These are phyloP conservation scores for Amblyopsis hoosieri DNA, from an alignment of 2,797 vertebrate genomes.

Conservation along the genomic window DNA sequence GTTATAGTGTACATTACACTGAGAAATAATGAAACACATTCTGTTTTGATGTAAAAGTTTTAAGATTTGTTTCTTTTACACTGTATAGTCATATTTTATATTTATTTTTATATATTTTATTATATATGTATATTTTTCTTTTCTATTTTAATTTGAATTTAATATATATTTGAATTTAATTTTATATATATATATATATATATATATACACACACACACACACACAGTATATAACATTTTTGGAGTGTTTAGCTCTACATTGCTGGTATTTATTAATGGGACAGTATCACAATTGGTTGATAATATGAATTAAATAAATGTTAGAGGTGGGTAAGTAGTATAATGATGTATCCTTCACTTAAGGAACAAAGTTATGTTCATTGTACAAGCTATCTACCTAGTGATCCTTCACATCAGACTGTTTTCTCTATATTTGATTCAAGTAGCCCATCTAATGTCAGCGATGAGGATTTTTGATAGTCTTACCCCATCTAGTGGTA, in stretches of 20 bases:
- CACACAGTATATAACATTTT: slow-evolving; percentile 71
- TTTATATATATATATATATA: slow-evolving; percentile 44
- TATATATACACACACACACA: slow-evolving; percentile 37
- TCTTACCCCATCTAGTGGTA: slow-evolving; percentile 55
- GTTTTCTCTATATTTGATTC: background rate
- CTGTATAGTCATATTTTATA: slow-evolving; percentile 66
- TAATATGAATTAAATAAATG: slow-evolving; percentile 68
- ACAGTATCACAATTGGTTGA: slow-evolving; percentile 55
- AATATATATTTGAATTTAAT: slow-evolving; percentile 22
- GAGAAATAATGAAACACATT: slow-evolving; percentile 48
- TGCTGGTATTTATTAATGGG: slow-evolving; percentile 71
- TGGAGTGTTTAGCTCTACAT: slow-evolving; percentile 70
- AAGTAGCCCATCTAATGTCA: background rate
- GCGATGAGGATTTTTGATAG: slow-evolving; percentile 20
- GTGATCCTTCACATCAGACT: background rate
- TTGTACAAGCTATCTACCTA: too few species aligned
- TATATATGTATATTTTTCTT: slow-evolving; percentile 35
- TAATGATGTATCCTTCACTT: slow-evolving; percentile 13
- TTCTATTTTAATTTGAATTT: too few species aligned
- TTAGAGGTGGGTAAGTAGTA: slow-evolving; percentile 45
- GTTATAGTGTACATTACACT: slow-evolving; percentile 87
- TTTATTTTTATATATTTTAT: slow-evolving; percentile 31
- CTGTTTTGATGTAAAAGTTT: slow-evolving; percentile 76
- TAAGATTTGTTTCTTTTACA: slow-evolving; percentile 68
- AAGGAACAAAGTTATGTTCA: slow-evolving; percentile 1